Base-by-base conservation (phyloP, 1,140 invertebrate genomes). In the Oryctes rhinoceros region DNA sequence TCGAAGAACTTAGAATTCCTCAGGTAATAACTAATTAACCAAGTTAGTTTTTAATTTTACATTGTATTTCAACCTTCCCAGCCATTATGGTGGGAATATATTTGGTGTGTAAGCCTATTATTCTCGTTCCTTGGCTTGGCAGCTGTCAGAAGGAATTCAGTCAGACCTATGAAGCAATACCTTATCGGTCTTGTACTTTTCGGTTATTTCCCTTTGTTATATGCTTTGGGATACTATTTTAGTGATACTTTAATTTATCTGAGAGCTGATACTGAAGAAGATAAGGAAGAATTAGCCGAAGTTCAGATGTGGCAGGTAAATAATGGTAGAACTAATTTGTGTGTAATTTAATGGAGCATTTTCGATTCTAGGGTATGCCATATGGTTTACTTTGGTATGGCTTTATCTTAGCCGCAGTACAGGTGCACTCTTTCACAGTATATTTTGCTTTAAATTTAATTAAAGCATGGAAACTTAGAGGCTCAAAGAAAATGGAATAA, bases 371-470 rank as follows among this genome's bases (percentile, higher is more conserved):
- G 94, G 94, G 93, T 44, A 94, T 96, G 85, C 97, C 97, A 0
- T 96, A 98, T 87, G 96, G 96, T 39, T 88, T 99, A 20, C 89
- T 99, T 79, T 99, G 97, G 97, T 98, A 97, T 87, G 94, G 93
- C 71, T 99, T 98, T 89, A 93, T 98, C 76, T 87, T 96, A 20
- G 86, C 97, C 2, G 96, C 96, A 18, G 90, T 96, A 37, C 97
- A 99, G 90, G 93, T 99, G 67, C 98, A 99, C 88, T 90, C 91
- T 39, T 97, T 98, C 88, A 95, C 96, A 71, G 87, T 98, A 11
- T 95, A 94, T 86, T 99, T 98, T 89, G 93, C 96, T 0, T 94
- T 92, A 88, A 96, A 96, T 87, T 90, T 99, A 59, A 89, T 97
- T 59, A 91, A 91, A 80, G 95, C 96, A 30, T 99, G 97, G 98